Base-by-base conservation (phyloP, 2,888 invertebrate species). In the Encarsia formosa region DNA sequence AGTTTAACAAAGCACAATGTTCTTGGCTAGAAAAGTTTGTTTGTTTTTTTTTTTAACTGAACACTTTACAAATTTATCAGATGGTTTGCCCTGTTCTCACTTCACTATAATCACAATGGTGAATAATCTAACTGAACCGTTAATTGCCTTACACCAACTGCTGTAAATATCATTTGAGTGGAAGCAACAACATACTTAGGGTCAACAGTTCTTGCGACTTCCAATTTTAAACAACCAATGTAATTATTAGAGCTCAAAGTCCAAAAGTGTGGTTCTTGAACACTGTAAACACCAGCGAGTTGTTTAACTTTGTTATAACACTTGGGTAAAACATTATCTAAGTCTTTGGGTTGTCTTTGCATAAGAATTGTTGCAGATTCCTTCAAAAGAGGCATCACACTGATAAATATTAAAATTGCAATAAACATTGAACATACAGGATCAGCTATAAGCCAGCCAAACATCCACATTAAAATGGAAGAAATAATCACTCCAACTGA, bases 391-490 rank as follows among this genome's bases (percentile, higher is more conserved):
- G 89, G 84, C 52, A 91, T 68, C 19, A 90, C 95, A 81, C 95
- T 96, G 29, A 89, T 77, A 19, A 87, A 89, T 67, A 98, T 95
- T 22, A 97, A 79, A 20, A 90, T 69, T 9, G 97, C 89, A 63
- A 98, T 98, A 63, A 95, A 93, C 84, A 98, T 92, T 3, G 97
- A 97, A 73, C 97, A 97, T 62, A 98, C 91, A 0, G 97, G 97
- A 76, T 98, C 97, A 5, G 97, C 97, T 65, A 95, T 88, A 92
- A 96, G 94, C 96, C 96, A 97, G 38, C 96, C 96, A 75, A 97
- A 98, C 77, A 84, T 83, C 69, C 90, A 87, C 89, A 98, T 97
- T 6, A 98, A 77, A 39, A 91, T 81, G 0, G 96, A 92, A 1
- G 96, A 96, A 63, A 98, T 84, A 24, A 98, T 98, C 0, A 98